These are phyloP conservation scores for Egretta garzetta DNA, from an alignment of 2,113 vertebrate species.

Conservation along the genomic window DNA sequence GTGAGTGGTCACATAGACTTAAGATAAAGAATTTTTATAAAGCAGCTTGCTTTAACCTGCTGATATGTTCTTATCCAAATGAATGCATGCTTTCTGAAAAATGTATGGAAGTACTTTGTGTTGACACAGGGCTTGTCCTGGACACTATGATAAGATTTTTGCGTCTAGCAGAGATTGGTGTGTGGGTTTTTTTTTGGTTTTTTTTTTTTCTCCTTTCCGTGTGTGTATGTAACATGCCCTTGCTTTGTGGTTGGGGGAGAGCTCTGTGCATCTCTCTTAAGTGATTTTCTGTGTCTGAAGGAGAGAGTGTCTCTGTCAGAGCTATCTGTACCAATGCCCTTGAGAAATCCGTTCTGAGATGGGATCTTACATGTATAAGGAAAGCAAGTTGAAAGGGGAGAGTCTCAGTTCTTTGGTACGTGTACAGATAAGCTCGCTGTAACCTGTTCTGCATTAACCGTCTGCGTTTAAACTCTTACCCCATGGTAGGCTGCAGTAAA, in stretches of 20 bases:
- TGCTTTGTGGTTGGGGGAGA: neutral
- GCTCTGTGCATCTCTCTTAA: neutral
- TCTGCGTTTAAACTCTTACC: neutral
- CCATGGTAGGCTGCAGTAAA: neutral
- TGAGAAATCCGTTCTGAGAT: neutral
- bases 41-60: neutral
- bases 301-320: neutral
- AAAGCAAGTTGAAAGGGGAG: neutral
- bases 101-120: rapidly evolving
- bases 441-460: neutral
- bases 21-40: neutral
- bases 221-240: neutral
- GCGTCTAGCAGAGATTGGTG: neutral
- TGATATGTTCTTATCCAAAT: neutral
- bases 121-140: neutral
- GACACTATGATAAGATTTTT: neutral
- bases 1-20: neutral
- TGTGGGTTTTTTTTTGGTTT: neutral
- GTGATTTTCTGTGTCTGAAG: neutral
- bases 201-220: neutral
- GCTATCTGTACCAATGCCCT: neutral
- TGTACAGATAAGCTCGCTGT: neutral
- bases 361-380: neutral
- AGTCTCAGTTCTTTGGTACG: neutral
- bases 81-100: neutral